phyloP scores from a whole-genome alignment of 2,113 vertebrate genomes.

The Neodon shergylaensis region DNA sequence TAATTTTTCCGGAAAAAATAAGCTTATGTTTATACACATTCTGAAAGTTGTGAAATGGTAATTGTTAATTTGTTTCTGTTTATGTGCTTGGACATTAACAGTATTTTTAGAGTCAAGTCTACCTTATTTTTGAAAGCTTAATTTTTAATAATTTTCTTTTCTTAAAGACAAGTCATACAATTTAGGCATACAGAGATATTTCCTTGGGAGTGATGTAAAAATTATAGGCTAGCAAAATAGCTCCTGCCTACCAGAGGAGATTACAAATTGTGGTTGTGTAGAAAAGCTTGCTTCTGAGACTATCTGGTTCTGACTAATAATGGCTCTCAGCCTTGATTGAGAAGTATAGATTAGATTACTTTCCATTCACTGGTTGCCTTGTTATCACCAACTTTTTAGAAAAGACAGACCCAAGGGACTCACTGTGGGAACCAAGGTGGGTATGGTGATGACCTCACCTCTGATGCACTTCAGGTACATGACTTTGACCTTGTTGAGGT shows the following conservation, averaged over 20 bases:
- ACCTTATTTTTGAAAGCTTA: conserved; percentile 72
- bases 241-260: conserved; percentile 47
- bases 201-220: conserved; percentile 61
- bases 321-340: conserved; percentile 46
- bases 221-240: conserved; percentile 65
- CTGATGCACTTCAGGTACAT: too few species aligned
- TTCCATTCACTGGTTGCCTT: too few species aligned
- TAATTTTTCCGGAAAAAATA: conserved; percentile 73
- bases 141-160: conserved; percentile 75
- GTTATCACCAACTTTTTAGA: too few species aligned
- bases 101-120: conserved; percentile 66
- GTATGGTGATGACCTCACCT: too few species aligned
- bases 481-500: too few species aligned
- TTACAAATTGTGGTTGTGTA: conserved; percentile 55
- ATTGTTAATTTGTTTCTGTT: conserved; percentile 77
- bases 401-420: too few species aligned
- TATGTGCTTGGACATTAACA: conserved; percentile 68
- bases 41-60: conserved; percentile 69
- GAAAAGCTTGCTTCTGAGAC: conserved; percentile 36
- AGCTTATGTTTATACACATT: conserved; percentile 71
- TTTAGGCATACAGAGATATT: conserved; percentile 57
- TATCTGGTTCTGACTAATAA: conserved; percentile 13
- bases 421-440: too few species aligned
- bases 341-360: conserved; percentile 19
- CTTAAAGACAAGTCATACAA: conserved; percentile 60